Percentiles rank a stretch among this genome's conserved stretches.
These are phyloP conservation scores for Smittia aterrima DNA, from an alignment of 2,888 invertebrate species.

Conservation along the genomic window DNA sequence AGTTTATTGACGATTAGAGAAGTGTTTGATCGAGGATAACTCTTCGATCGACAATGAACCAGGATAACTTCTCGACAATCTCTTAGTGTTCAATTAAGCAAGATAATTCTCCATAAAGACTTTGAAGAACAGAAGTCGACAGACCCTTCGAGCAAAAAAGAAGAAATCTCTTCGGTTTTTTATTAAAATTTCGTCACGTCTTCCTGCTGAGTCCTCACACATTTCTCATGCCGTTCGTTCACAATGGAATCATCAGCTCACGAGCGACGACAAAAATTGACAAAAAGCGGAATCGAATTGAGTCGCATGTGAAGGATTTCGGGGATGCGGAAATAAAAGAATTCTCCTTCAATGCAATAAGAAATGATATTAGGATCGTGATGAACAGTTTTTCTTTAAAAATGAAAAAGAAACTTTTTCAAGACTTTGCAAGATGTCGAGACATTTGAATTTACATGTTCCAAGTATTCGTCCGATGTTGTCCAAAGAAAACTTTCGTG, in stretches of 20 bases:
- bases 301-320: conserved; percentile 33
- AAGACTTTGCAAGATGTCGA: too few relatives aligned
- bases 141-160: too few relatives aligned
- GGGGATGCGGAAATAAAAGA: conserved; percentile 34
- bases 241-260: conserved; percentile 4
- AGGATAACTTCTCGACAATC: neutral
- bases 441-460: too few relatives aligned
- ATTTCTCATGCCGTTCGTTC: neutral
- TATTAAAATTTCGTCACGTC: conserved; percentile 35
- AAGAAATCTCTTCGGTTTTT: too few relatives aligned
- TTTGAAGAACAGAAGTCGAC: too few relatives aligned
- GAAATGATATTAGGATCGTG: conserved; percentile 36
- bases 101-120: too few relatives aligned
- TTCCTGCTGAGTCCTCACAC: neutral
- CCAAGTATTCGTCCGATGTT: too few relatives aligned
- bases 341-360: conserved; percentile 35
- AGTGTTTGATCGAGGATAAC: too few relatives aligned
- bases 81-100: neutral
- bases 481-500: conserved; percentile 14
- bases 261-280: conserved; percentile 29
- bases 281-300: conserved; percentile 28
- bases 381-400: neutral
- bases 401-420: too few relatives aligned
- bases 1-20: too few relatives aligned
- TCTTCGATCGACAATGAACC: too few relatives aligned